A percentile compares a stretch with the other conserved stretches of the same genome.
Conservation (phyloP, 2,888 invertebrate genomes). For the Mycalesis mineus region DNA sequence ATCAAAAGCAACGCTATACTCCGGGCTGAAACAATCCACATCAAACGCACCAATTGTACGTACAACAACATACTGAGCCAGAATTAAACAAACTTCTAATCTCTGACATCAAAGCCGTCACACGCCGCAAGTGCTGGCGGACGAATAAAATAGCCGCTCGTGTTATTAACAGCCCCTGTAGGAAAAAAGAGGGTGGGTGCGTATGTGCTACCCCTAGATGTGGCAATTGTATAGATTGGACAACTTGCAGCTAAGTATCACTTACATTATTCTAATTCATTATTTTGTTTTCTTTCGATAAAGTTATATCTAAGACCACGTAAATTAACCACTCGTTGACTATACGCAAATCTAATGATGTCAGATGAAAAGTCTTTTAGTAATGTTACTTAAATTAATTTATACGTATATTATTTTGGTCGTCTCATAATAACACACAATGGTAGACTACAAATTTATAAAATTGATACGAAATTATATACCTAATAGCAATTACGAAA, state of each 20-base stretch:
- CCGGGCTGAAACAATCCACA: conserved; percentile 27
- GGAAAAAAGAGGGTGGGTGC: conserved; percentile 46
- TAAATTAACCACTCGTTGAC: no score
- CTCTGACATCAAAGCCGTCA: conserved; percentile 68
- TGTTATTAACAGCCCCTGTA: conserved; percentile 71
- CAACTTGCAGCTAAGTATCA: neutral
- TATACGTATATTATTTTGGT: no score
- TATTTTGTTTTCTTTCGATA: no score
- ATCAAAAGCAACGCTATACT: conserved; percentile 16
- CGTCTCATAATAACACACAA: no score
- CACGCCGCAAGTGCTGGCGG: conserved; percentile 64
- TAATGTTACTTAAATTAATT: no score
- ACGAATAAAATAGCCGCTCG: conserved; percentile 73
- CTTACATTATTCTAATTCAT: neutral
- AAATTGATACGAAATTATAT: no score
- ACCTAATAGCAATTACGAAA: no score
- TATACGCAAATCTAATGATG: no score
- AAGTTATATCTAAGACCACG: no score
- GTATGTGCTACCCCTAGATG: conserved; percentile 28
- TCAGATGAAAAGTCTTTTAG: no score
- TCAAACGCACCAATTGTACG: conserved; percentile 37
- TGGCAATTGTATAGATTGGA: conserved; percentile 14
- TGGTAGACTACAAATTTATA: no score
- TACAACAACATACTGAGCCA: conserved; percentile 37
- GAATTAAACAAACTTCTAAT: conserved; percentile 62